Base-by-base conservation (phyloP, 2,888 invertebrate species). In the Phrixothrix hirtus region DNA sequence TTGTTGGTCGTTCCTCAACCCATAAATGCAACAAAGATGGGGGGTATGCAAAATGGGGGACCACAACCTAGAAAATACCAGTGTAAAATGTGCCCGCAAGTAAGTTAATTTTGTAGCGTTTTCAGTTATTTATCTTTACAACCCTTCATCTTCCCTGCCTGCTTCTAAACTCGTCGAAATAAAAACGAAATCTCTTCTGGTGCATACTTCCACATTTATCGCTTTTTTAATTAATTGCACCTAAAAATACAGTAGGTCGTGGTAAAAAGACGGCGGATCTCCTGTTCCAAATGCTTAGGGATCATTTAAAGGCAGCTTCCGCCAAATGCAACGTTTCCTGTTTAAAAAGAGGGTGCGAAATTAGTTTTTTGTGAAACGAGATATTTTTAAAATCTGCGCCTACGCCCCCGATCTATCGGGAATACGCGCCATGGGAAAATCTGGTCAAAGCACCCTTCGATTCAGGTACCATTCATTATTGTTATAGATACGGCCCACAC, bases 31-130 rank as follows among this genome's bases (percentile, higher is more conserved):
- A 80, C 81, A 46, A 83, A 83, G 72, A 82, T 83, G 72, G 77
- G 77, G 48, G 74, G 73, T 53, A 73, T 72, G 71, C 74, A 70
- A 54, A 75, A 77, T 45, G 76, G 78, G 12, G 64, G 67, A 35
- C 74, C 67, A 2, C 69, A 69, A 45, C 81, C 81, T 49, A 78
- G 94, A 73, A 95, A 94, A 78, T 95, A 94, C 78, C 92, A 92
- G 76, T 94, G 94, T 84, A 95, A 95, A 80, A 95, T 95, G 94
- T 94, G 94, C 75, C 93, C 94, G 61, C 93, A 95, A 92, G 95
- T 96, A 78, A 80, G 89, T 78, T 9, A 54, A 48, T 17, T 36
- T 21, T 21, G 7, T 5, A 21, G 21, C 7, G n/a, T n/a, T n/a
- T n/a, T n/a, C n/a, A n/a, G n/a, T n/a, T n/a, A n/a, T n/a, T n/a